A percentile compares a stretch with the other conserved stretches of the same genome.
phyloP scores from a whole-genome alignment of 2,888 invertebrate genomes.

The Cremastinae sp. region DNA sequence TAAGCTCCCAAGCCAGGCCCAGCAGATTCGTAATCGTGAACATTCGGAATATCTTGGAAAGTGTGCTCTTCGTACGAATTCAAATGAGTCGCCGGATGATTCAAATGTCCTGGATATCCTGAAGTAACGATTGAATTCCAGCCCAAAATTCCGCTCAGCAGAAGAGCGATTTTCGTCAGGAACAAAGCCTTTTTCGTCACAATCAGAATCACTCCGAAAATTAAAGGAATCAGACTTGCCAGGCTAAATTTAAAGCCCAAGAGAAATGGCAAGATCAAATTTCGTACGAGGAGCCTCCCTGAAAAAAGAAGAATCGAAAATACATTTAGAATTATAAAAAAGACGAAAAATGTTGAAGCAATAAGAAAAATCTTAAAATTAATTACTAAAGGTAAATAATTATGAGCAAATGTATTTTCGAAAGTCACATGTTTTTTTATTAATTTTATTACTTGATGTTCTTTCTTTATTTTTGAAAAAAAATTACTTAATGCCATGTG shows the following conservation, averaged over 20 bases:
- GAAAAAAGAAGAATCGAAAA: conserved; percentile 76
- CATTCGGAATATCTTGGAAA: conserved; percentile 60
- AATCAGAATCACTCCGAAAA: conserved; percentile 87
- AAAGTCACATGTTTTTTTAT: no score
- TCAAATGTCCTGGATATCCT: conserved; percentile 52
- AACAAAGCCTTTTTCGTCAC: conserved; percentile 90
- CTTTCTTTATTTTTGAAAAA: no score
- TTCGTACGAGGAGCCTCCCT: conserved; percentile 88
- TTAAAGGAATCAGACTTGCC: conserved; percentile 87
- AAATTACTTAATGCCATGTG: no score
- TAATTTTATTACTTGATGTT: no score
- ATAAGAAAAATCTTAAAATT: no score
- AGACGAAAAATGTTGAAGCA: no score
- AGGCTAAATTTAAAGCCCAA: conserved; percentile 91
- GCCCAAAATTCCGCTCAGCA: conserved; percentile 87
- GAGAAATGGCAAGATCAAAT: conserved; percentile 88
- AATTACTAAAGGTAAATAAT: no score
- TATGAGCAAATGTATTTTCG: no score
- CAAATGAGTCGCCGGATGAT: conserved; percentile 49
- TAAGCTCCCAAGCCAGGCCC: conserved; percentile 45
- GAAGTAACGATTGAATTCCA: conserved; percentile 78
- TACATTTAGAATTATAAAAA: no score
- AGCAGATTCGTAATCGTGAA: conserved; percentile 54
- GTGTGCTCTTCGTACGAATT: conserved; percentile 55
- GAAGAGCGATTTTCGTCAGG: conserved; percentile 87